Base-by-base conservation (phyloP, 2,113 vertebrate species). In the Lagopus leucura region DNA sequence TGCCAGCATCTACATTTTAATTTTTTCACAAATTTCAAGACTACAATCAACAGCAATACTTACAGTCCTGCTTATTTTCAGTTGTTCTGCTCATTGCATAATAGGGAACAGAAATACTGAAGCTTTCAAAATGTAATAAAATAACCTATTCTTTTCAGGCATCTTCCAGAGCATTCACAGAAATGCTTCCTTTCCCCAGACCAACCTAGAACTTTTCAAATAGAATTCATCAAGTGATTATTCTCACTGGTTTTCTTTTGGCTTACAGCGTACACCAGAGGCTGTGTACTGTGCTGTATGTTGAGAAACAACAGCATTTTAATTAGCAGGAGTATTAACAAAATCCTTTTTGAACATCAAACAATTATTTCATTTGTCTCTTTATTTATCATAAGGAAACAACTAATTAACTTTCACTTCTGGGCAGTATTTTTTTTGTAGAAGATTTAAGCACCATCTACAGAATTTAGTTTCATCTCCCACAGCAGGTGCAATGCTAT, bases 291-390 rank as follows among this genome's bases (percentile, higher is more conserved):
- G 48, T 19, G 58, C 64, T 81, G 18, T 25, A 24, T 36, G n/a
- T 55, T 69, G 64, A 55, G 64, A 75, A 91, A 60, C 21, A 66
- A 73, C 5, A 45, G 38, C 58, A 69, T 57, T 89, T 95, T 75
- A 72, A 67, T 91, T 90, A 72, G 57, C 69, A 0, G 70, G 40
- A 57, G 38, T 89, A 83, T 87, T 93, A 95, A 45, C 58, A 85
- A 91, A 91, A 88, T 61, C 45, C 28, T 84, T 92, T 85, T 42
- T 82, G 45, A 95, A 92, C 32, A 95, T 52, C n/a, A 82, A 89
- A 72, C 19, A 82, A 91, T 88, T 84, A 90, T 91, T 93, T 84
- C 22, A 70, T 72, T 79, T 94, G 76, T 83, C 15, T 96, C 57
- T 78, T 73, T 65, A 88, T 88, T 95, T 88, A 88, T 89, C 73